Conservation (phyloP, 2,797 vertebrate species). For the Enteromius trimaculatus region DNA sequence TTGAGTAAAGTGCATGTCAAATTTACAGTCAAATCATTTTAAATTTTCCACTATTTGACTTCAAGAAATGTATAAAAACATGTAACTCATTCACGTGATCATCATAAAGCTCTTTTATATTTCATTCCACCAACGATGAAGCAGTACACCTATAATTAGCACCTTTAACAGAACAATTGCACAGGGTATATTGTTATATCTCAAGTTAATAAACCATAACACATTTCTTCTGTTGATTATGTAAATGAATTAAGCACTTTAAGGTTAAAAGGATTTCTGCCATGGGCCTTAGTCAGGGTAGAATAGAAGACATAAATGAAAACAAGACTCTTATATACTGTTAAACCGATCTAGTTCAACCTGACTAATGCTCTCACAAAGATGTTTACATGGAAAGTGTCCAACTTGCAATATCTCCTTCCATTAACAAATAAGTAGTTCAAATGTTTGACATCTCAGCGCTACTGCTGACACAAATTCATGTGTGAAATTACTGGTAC, state of each 20-base stretch:
- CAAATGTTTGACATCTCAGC: background rate
- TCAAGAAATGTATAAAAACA: background rate
- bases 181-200: conserved; percentile 2
- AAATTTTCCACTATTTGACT: conserved; percentile 45
- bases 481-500: background rate
- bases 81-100: background rate
- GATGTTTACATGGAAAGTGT: background rate
- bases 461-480: background rate
- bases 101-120: conserved; percentile 11
- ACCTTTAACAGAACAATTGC: conserved; percentile 14
- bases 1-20: conserved; percentile 52
- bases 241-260: background rate
- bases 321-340: background rate
- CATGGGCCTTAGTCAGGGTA: background rate
- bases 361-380: background rate
- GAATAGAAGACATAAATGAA: background rate
- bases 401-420: background rate
- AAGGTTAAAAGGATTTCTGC: background rate
- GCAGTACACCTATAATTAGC: conserved; percentile 30
- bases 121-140: background rate
- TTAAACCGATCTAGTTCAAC: background rate
- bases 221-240: conserved; percentile 9
- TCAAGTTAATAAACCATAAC: background rate
- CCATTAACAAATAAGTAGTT: background rate
- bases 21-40: conserved; percentile 57